Percentiles rank a stretch among this genome's conserved stretches.
Conservation (phyloP, 2,888 invertebrate species). For the Drosophila nigritarsus region DNA sequence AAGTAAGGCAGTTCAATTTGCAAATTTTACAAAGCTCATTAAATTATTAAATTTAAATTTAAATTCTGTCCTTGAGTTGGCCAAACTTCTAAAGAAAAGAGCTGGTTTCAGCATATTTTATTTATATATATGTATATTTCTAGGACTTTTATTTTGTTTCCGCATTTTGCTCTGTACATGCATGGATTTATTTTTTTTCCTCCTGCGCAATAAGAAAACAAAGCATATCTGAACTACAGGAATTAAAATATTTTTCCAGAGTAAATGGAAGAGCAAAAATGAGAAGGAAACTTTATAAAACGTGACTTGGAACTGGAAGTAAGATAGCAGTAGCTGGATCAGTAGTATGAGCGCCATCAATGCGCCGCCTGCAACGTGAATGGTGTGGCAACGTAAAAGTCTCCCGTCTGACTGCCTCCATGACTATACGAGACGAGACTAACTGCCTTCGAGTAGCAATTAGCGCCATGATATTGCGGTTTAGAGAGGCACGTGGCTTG, state of each 20-base stretch:
- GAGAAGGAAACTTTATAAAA: conserved; percentile 65
- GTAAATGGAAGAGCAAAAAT: conserved; percentile 51
- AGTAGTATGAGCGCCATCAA: not conserved
- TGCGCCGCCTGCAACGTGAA: conserved; percentile 12
- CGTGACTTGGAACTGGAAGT: conserved; percentile 67
- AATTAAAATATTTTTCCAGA: conserved; percentile 30
- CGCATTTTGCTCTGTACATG: conserved; percentile 15
- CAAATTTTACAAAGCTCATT: not conserved
- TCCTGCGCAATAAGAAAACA: conserved; percentile 15
- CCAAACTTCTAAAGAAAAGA: not conserved
- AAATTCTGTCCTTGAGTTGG: not conserved
- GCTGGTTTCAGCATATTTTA: conserved; percentile 12
- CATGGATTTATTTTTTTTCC: conserved; percentile 9
- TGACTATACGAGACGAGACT: conserved; percentile 26
- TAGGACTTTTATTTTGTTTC: conserved; percentile 37
- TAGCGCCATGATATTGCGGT: conserved; percentile 77
- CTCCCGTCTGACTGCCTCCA: conserved; percentile 46
- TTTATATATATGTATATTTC: conserved; percentile 20
- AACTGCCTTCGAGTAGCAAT: conserved; percentile 75
- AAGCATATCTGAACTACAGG: conserved; percentile 41
- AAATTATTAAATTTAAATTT: not conserved
- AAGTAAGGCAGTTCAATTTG: not conserved
- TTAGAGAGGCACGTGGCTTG: conserved; percentile 59
- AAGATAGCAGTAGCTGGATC: not conserved
- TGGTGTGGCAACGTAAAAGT: conserved; percentile 7